phyloP scores from a whole-genome alignment of 2,888 invertebrate species.

The Cheilosia impressa region DNA sequence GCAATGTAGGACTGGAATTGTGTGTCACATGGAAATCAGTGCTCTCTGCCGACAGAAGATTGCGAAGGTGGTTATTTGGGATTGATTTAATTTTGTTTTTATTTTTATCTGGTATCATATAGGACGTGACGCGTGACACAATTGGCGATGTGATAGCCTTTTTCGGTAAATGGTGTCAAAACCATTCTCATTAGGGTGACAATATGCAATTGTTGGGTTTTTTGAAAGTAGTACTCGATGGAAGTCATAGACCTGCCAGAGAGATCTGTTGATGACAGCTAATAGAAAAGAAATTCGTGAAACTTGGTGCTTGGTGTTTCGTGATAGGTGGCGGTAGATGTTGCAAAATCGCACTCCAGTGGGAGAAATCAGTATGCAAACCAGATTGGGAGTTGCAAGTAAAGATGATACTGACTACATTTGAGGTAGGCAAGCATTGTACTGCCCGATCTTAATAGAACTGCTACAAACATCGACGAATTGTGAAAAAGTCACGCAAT shows the following conservation, averaged over 20 bases:
- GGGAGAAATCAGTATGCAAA: no score
- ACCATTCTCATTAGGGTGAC: background rate
- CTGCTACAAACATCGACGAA: no score
- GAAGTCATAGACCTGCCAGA: background rate
- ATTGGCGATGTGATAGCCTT: constrained; percentile 33
- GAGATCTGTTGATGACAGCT: background rate
- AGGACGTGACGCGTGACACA: constrained; percentile 7
- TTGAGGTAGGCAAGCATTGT: no score
- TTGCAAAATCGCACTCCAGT: no score
- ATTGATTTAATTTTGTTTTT: constrained; percentile 2
- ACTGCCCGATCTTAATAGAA: no score
- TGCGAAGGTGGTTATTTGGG: constrained; percentile 27
- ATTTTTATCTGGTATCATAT: constrained; percentile 1
- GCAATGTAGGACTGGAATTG: constrained; percentile 25
- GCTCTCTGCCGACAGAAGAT: constrained; percentile 14
- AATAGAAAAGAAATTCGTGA: background rate
- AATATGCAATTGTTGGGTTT: background rate
- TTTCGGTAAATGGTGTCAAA: constrained; percentile 25
- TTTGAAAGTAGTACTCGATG: background rate
- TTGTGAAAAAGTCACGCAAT: no score
- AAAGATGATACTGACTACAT: no score
- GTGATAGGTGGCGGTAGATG: no score
- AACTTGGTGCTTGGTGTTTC: background rate
- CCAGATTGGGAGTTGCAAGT: no score
- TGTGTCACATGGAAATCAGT: constrained; percentile 51